phyloP scores from a whole-genome alignment of 2,113 vertebrate genomes.

The Speoplatyrhinus poulsoni region DNA sequence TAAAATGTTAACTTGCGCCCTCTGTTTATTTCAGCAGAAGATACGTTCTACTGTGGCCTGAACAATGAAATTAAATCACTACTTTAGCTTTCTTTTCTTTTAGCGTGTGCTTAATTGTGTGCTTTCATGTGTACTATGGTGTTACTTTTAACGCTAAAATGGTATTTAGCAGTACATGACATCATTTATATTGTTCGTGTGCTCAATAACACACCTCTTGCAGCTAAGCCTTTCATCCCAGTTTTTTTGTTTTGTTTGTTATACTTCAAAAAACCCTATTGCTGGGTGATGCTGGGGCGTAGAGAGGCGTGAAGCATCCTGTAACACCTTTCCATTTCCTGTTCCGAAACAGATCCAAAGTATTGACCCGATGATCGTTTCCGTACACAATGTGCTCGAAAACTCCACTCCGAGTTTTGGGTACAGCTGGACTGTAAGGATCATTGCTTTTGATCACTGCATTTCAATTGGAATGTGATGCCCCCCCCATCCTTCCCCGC shows the following conservation, averaged over 20 bases:
- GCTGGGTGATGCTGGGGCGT: constrained; percentile 13
- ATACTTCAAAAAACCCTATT: constrained; percentile 36
- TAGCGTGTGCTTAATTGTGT: background rate
- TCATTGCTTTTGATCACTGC: constrained; percentile 79
- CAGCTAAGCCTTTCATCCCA: constrained; percentile 23
- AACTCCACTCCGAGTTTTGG: constrained; percentile 84
- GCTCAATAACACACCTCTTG: background rate
- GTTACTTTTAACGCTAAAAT: constrained; percentile 1
- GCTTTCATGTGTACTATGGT: background rate
- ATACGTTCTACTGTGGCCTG: background rate
- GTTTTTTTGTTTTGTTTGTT: constrained; percentile 19
- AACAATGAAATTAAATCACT: background rate
- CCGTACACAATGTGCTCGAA: constrained; percentile 87
- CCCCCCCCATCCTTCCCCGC: constrained; percentile 50
- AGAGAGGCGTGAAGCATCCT: constrained; percentile 24
- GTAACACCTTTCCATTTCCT: constrained; percentile 65
- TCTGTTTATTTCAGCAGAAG: background rate
- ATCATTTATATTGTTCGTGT: background rate
- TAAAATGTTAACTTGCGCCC: constrained; percentile 18
- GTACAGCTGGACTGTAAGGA: constrained; percentile 88
- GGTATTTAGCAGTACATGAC: constrained; percentile 25
- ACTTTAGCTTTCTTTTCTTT: constrained; percentile 4
- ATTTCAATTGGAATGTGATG: constrained; percentile 70
- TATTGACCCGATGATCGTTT: constrained; percentile 90
- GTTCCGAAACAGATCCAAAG: constrained; percentile 92